Evolutionary conservation across 2,888 invertebrate species (phyloP), one percentile per base, ranked within the genome.

Genomic region (Dasysyrphus albostriatus): DNA sequence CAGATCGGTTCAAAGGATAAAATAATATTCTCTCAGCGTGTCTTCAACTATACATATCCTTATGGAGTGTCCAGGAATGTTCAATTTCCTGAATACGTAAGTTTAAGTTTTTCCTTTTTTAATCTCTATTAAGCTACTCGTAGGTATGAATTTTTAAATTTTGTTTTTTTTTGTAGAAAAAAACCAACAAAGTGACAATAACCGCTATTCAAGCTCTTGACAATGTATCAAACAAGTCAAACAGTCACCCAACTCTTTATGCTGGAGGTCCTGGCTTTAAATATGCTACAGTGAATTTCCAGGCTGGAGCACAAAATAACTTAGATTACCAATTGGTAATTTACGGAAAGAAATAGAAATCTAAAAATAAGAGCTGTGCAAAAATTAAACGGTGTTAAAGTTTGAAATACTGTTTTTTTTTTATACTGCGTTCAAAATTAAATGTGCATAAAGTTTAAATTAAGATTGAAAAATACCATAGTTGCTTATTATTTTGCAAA

Each of bases 231-330:
- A 59, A 59, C 37, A 59, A 16, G n/a, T 24, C 59, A 19, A 59
- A 59, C 9, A 59, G 59, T 12, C 3, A 39, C 10, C 59, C 59
- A 6, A 59, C 59, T 7, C 37, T 59, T 3, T 16, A 19, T 7
- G 59, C 59, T 39, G 59, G 59, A 3, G 59, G 59, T 19, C 59
- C 59, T 4, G 59, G 59, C 5, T 59, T 10, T 14, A 59, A 59
- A 12, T 59, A 59, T 39, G 5, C 24, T 10, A 59, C 59, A 39
- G 16, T 59, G 59, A 39, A 59, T 8, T 32, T 59, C 59, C 59
- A 39, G 7, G 16, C 37, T 19, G 12, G 37, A 39, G 3, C 37
- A 19, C 1, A 0, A 16, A 19, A n/a, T 59, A 16, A 59, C 39
- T 14, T 42, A 42, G 42, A 42, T 42, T 42, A 42, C 5, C 14